Conservation (phyloP, 2,797 vertebrate species). For the Xiphorhynchus erythropygius region DNA sequence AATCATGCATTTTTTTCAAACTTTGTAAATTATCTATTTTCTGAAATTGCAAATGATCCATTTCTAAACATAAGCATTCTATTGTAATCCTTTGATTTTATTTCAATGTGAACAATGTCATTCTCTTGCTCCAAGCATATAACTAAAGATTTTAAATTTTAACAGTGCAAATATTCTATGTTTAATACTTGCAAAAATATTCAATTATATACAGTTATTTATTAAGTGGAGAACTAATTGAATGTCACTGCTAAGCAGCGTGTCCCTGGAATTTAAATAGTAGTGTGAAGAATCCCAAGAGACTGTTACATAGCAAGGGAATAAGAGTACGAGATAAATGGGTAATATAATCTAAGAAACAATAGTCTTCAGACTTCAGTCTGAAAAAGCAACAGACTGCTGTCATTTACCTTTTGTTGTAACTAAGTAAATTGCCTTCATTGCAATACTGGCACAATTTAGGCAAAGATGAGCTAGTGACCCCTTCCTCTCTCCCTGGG, state of each 20-base stretch:
- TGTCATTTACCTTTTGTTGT: neutral
- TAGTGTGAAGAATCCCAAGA: neutral
- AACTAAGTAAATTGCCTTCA: neutral
- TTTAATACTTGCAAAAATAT: slow-evolving; percentile 23
- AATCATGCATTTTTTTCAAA: slow-evolving; percentile 38
- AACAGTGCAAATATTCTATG: neutral
- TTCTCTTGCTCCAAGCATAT: neutral
- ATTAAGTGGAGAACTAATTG: slow-evolving; percentile 35
- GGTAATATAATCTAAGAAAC: neutral
- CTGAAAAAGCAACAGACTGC: neutral
- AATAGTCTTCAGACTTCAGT: neutral
- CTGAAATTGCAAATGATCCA: neutral
- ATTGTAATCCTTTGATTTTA: neutral
- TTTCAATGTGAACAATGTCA: neutral
- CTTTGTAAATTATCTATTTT: slow-evolving; percentile 41
- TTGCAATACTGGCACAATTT: neutral
- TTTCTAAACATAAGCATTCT: slow-evolving; percentile 16
- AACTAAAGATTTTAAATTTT: neutral
- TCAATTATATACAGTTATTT: slow-evolving; percentile 39
- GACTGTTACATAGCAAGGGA: neutral
- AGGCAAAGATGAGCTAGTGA: neutral
- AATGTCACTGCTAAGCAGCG: neutral
- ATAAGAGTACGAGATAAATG: neutral
- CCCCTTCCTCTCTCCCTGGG: neutral
- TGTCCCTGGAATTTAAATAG: slow-evolving; percentile 31